Percentiles rank a stretch among this genome's conserved stretches.
phyloP scores from a whole-genome alignment of 2,888 invertebrate species.

The Xestia sexstrigata region DNA sequence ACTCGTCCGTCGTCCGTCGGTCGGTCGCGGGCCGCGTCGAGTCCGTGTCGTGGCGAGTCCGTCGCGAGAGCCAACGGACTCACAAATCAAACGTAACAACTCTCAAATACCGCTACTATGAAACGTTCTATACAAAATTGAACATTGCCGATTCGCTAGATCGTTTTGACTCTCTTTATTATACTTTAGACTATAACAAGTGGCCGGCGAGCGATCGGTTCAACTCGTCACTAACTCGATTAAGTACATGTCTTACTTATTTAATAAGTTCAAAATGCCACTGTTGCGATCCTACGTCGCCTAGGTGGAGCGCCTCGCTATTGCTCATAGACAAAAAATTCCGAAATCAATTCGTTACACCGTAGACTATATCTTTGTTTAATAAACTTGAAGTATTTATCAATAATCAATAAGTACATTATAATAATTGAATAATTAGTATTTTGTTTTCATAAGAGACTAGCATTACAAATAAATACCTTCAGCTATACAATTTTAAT shows the following conservation, averaged over 20 bases:
- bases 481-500: constrained; percentile 90
- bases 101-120: constrained; percentile 89
- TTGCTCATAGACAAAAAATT: constrained; percentile 88
- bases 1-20: constrained; percentile 67
- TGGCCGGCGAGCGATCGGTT: constrained; percentile 84
- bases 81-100: constrained; percentile 89
- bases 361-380: constrained; percentile 89
- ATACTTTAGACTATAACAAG: constrained; percentile 82
- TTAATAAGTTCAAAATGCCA: constrained; percentile 89
- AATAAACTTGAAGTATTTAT: constrained; percentile 91
- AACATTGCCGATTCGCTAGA: constrained; percentile 89
- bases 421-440: constrained; percentile 91
- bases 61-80: constrained; percentile 71
- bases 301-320: constrained; percentile 79
- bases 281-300: constrained; percentile 89
- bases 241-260: constrained; percentile 89
- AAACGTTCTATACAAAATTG: constrained; percentile 91
- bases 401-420: constrained; percentile 91
- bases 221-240: constrained; percentile 85
- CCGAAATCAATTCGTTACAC: constrained; percentile 90
- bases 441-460: constrained; percentile 91
- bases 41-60: constrained; percentile 57
- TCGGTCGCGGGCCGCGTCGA: constrained; percentile 56
- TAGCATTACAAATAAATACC: constrained; percentile 91
- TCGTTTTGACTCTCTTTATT: constrained; percentile 82